A percentile compares a stretch with the other conserved stretches of the same genome.
These are phyloP conservation scores for Cryptophagus acutangulus DNA, from an alignment of 2,888 invertebrate genomes.

Conservation along the genomic window DNA sequence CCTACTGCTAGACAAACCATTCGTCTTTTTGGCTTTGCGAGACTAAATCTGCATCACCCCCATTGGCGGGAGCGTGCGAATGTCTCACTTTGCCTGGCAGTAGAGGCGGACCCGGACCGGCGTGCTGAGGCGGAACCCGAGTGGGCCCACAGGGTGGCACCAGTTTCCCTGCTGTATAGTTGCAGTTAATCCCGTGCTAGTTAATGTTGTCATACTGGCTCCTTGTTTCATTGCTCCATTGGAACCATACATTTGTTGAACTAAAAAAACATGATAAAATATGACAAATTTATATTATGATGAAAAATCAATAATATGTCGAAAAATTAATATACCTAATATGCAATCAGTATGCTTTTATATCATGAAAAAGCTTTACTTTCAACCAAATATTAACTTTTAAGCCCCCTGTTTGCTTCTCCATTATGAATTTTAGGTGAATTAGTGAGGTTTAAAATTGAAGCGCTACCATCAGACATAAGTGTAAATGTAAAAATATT, in stretches of 20 bases:
- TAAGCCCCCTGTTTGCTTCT: too few species aligned
- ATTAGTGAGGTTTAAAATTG: too few species aligned
- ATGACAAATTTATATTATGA: too few species aligned
- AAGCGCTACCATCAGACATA: too few species aligned
- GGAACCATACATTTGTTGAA: constrained; percentile 70
- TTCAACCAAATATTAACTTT: too few species aligned
- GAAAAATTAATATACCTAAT: too few species aligned
- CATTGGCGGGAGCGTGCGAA: constrained; percentile 44
- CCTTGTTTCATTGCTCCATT: constrained; percentile 63
- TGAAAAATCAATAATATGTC: too few species aligned
- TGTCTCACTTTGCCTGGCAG: constrained; percentile 66
- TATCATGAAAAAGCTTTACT: too few species aligned
- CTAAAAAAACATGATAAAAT: too few species aligned
- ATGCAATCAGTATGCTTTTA: too few species aligned
- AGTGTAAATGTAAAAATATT: too few species aligned
- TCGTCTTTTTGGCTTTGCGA: constrained; percentile 77
- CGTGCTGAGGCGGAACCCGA: constrained; percentile 50
- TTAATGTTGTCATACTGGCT: constrained; percentile 56
- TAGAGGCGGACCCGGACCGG: constrained; percentile 69
- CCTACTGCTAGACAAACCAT: constrained; percentile 79
- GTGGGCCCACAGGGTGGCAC: constrained; percentile 88
- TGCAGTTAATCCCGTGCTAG: constrained; percentile 44
- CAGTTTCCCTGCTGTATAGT: constrained; percentile 81
- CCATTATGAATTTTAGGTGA: too few species aligned
- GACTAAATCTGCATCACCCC: constrained; percentile 48